phyloP scores from a whole-genome alignment of 1,140 invertebrate genomes.

The Ridgeia piscesae region DNA sequence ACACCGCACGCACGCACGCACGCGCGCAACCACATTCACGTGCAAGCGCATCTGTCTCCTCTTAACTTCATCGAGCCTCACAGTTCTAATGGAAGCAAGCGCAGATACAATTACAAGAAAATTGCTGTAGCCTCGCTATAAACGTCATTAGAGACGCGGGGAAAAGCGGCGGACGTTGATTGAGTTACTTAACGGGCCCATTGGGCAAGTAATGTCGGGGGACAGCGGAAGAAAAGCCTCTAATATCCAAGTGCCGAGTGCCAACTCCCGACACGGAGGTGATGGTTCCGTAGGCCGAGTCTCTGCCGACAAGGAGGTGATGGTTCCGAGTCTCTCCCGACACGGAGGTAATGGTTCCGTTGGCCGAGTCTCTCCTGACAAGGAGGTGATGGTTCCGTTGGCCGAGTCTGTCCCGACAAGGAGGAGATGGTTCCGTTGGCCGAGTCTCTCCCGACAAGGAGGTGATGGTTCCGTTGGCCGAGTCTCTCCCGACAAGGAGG shows the following conservation, averaged over 20 bases:
- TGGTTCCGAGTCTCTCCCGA: too few relatives aligned
- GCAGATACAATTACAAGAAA: background rate
- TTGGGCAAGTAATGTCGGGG: background rate
- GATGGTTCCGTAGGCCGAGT: too few relatives aligned
- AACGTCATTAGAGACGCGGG: background rate
- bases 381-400: too few relatives aligned
- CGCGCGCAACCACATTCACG: background rate
- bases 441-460: too few relatives aligned
- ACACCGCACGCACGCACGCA: background rate
- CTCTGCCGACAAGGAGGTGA: too few relatives aligned
- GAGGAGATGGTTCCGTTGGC: too few relatives aligned
- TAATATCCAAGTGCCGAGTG: background rate
- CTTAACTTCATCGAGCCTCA: background rate
- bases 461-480: too few relatives aligned
- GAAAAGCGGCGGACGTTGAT: background rate
- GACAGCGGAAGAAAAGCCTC: background rate
- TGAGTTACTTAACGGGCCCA: background rate
- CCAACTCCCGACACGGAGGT: too few relatives aligned
- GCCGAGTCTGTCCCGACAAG: too few relatives aligned
- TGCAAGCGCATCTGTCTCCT: background rate
- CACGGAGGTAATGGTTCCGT: too few relatives aligned
- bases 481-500: too few relatives aligned
- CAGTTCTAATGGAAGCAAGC: background rate
- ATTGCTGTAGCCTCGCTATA: background rate
- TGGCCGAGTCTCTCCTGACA: too few relatives aligned